Evolutionary conservation across 2,113 vertebrate species (phyloP).

Genomic region (Dicentrarchus labrax): DNA sequence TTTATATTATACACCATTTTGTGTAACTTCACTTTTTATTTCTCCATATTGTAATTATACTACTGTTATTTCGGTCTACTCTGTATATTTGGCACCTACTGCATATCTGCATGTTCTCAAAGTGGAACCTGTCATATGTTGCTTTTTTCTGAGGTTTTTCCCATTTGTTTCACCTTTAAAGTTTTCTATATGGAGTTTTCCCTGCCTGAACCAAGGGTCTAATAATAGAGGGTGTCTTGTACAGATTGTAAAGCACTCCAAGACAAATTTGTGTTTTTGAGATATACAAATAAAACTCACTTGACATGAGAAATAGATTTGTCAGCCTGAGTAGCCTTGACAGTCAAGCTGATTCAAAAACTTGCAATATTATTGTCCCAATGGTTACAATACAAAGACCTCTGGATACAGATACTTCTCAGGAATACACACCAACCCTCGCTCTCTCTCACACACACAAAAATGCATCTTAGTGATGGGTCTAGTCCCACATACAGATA

Average conservation of each 20-base stretch:
- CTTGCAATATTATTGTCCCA: neutral
- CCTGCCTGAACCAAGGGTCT: neutral
- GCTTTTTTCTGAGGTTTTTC: neutral
- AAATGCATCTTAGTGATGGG: constrained; percentile 11
- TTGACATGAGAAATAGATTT: neutral
- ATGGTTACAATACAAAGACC: neutral
- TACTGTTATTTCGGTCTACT: neutral
- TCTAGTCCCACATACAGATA: constrained; percentile 21
- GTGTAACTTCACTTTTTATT: neutral
- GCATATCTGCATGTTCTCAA: neutral
- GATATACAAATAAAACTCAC: neutral
- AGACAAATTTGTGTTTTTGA: neutral
- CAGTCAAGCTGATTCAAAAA: neutral
- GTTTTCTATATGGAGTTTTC: neutral
- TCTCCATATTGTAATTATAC: neutral
- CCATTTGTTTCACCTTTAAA: neutral
- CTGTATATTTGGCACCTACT: neutral
- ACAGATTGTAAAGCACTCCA: neutral
- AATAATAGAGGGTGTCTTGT: neutral
- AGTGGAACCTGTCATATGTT: neutral
- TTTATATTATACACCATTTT: neutral
- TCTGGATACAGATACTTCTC: constrained; percentile 4
- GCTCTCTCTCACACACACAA: constrained; percentile 11
- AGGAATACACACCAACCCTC: constrained; percentile 2
- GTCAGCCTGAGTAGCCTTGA: neutral